These are phyloP conservation scores for Crambe crambe DNA, from an alignment of 37 sponge, comb jelly and placozoan genomes.

Conservation along the genomic window DNA sequence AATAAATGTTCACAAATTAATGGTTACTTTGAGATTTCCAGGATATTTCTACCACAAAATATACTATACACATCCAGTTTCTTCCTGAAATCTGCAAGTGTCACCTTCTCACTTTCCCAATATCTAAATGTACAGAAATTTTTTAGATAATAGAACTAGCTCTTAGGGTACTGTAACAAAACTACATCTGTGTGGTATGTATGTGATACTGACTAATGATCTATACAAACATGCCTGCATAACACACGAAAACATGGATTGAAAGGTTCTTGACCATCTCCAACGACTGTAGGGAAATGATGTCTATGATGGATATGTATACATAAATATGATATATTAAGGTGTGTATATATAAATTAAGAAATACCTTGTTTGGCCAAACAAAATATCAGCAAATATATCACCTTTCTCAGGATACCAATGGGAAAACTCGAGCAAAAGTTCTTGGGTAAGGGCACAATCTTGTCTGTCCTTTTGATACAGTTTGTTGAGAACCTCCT, in stretches of 20 bases:
- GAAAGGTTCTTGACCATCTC: no score
- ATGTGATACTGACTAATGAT: no score
- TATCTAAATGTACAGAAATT: background rate
- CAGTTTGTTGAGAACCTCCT: background rate
- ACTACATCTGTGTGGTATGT: no score
- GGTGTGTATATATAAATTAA: no score
- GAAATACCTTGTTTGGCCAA: background rate
- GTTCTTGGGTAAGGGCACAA: slow-evolving; percentile 2
- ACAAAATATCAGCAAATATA: background rate
- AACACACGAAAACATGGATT: background rate
- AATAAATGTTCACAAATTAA: background rate
- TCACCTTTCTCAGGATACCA: background rate
- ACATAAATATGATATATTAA: no score
- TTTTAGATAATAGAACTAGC: background rate
- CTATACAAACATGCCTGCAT: no score
- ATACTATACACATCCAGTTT: slow-evolving; percentile 4
- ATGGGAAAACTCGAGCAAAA: slow-evolving; percentile 4
- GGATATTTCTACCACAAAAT: slow-evolving; percentile 7
- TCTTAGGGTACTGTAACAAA: no score
- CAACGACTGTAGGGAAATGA: no score
- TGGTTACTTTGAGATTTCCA: background rate
- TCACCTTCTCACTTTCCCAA: slow-evolving; percentile 1
- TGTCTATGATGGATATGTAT: no score
- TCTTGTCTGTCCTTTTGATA: background rate
- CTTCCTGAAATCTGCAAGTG: background rate